These are phyloP conservation scores for Indri indri DNA, from an alignment of 2,113 vertebrate genomes.

Conservation along the genomic window DNA sequence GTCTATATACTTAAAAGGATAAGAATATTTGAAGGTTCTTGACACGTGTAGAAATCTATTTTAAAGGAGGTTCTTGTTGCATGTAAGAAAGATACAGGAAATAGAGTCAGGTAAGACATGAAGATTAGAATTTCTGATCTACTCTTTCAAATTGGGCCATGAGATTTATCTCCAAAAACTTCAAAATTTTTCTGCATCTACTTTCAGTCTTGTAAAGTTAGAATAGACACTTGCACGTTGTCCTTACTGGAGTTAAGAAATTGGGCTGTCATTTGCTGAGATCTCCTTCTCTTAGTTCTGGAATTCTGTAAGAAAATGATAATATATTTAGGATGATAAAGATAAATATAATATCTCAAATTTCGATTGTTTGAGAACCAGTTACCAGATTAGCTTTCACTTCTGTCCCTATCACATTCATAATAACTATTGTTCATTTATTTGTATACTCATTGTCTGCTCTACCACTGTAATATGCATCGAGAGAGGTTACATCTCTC, in stretches of 20 bases:
- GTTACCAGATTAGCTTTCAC: neutral
- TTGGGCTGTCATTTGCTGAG: neutral
- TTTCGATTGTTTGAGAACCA: neutral
- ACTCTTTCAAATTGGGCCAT: neutral
- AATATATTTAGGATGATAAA: neutral
- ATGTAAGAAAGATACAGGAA: neutral
- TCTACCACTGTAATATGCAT: neutral
- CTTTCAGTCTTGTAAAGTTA: neutral
- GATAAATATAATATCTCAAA: neutral
- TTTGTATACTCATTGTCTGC: neutral
- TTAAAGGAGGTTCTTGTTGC: neutral
- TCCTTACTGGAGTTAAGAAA: neutral
- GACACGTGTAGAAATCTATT: neutral
- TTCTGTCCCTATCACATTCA: neutral
- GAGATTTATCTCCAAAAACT: neutral
- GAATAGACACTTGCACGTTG: neutral
- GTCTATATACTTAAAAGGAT: neutral
- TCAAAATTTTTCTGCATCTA: neutral
- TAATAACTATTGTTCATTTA: neutral
- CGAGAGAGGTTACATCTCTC: neutral
- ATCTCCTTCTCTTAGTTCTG: neutral
- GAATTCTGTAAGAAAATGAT: neutral
- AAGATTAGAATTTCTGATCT: neutral
- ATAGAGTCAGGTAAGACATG: neutral
- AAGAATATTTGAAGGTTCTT: neutral